A percentile compares a stretch with the other conserved stretches of the same genome.
These are phyloP conservation scores for Brachylomia viminalis DNA, from an alignment of 2,888 invertebrate species.

Conservation along the genomic window DNA sequence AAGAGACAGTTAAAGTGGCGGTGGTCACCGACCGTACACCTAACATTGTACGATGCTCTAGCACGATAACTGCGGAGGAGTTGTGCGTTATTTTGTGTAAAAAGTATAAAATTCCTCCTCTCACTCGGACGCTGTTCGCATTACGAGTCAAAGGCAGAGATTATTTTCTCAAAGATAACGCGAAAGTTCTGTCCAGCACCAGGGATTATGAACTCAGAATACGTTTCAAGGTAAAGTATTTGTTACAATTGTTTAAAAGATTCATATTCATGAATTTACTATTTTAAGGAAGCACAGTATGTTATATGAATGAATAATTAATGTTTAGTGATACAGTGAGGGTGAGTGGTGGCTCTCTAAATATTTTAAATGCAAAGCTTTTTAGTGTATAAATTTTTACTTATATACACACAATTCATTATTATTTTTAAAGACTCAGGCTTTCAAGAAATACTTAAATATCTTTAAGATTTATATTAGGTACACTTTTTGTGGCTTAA, in stretches of 20 bases:
- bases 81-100: constrained; percentile 93
- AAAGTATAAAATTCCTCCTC: constrained; percentile 93
- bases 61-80: constrained; percentile 91
- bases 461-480: neutral
- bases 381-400: neutral
- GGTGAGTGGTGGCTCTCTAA: constrained; percentile 10
- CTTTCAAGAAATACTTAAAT: neutral
- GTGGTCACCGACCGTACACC: constrained; percentile 84
- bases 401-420: too few relatives aligned
- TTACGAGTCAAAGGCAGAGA: constrained; percentile 92
- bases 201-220: constrained; percentile 94
- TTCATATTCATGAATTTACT: constrained; percentile 13
- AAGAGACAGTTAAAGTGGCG: constrained; percentile 85
- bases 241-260: neutral
- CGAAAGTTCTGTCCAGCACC: constrained; percentile 84
- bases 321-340: constrained; percentile 19
- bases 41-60: constrained; percentile 85
- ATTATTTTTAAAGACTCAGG: too few relatives aligned
- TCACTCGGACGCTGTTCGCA: constrained; percentile 94
- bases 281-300: neutral
- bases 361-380: neutral
- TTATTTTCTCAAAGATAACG: constrained; percentile 93
- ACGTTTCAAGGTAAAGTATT: constrained; percentile 92
- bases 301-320: constrained; percentile 41
- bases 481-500: neutral